A percentile compares a stretch with the other conserved stretches of the same genome.
Evolutionary conservation across 2,797 vertebrate genomes (phyloP).

Genomic region (Neoniphon sammara): DNA sequence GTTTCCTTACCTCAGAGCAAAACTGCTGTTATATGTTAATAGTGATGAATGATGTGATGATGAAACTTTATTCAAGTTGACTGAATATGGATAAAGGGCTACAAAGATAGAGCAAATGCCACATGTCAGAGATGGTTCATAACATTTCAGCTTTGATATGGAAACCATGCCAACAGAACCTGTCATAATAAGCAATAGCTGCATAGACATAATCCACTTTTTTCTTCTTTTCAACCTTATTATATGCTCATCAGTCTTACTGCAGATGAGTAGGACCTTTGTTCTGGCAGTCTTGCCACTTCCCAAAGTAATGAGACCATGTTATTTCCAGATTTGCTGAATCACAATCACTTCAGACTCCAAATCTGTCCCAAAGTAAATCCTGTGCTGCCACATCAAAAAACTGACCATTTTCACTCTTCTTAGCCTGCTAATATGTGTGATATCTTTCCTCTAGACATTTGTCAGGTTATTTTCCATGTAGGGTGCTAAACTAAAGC

Average conservation of each 20-base stretch:
- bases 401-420: slow-evolving; percentile 23
- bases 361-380: slow-evolving; percentile 48
- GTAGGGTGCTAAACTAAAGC: no score
- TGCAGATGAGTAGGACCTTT: neutral
- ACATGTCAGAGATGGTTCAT: neutral
- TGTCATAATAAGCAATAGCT: neutral
- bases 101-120: neutral
- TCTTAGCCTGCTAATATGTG: neutral
- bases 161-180: neutral
- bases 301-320: slow-evolving; percentile 45
- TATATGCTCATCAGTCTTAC: neutral
- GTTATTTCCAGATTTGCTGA: slow-evolving; percentile 46
- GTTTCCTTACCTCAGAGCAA: neutral
- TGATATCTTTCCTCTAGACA: neutral
- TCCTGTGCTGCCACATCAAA: slow-evolving; percentile 12
- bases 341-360: slow-evolving; percentile 34
- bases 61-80: no score
- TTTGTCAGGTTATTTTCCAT: neutral
- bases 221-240: neutral
- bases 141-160: neutral
- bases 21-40: no score
- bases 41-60: no score
- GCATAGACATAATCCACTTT: neutral
- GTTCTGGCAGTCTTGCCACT: slow-evolving; percentile 18
- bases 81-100: neutral